Base-by-base conservation (phyloP, 2,797 vertebrate genomes). In the Ctenopoma kingsleyae region DNA sequence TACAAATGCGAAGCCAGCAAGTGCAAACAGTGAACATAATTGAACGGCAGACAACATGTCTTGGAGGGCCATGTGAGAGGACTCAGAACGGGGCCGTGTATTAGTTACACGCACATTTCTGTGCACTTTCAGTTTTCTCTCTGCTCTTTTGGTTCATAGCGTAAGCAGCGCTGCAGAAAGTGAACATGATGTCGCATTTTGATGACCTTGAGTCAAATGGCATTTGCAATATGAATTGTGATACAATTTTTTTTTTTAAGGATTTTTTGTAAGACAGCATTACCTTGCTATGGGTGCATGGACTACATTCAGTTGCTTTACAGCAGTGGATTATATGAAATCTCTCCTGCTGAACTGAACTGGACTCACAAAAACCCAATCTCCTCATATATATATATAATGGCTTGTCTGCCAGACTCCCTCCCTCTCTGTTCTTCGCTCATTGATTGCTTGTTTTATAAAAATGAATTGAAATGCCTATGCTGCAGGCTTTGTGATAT, bases 381-480 rank as follows among this genome's bases (percentile, higher is more conserved):
- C 56, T 74, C 44, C 56, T 71, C 36, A 50, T 71, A 50, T 41
- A 35, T 23, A 50, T 25, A 23, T 20, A 50, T 59, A 71, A 69
- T 61, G 10, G 35, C 30, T 68, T 19, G 67, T 64, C 74, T 64
- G 60, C 48, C 23, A 46, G 67, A 55, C 73, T 68, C 50, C 36
- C 38, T 43, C 12, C 22, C 35, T 36, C 19, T 66, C 50, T 20
- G 32, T 71, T 74, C 63, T 52, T 44, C 20, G 0, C 50, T 83
- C 79, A 83, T 87, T 78, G 79, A 87, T 86, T 78, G 66, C 60
- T 78, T 86, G 76, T 80, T 85, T 88, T 78, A 78, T 78, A 69
- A 66, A 76, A 83, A 82, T 71, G 52, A 87, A 82, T 67, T 81
- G 60, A 85, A 84, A 78, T 49, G 75, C 47, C 44, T 43, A 0